phyloP scores from a whole-genome alignment of 2,113 vertebrate species.

The Brachyhypopomus gauderio region DNA sequence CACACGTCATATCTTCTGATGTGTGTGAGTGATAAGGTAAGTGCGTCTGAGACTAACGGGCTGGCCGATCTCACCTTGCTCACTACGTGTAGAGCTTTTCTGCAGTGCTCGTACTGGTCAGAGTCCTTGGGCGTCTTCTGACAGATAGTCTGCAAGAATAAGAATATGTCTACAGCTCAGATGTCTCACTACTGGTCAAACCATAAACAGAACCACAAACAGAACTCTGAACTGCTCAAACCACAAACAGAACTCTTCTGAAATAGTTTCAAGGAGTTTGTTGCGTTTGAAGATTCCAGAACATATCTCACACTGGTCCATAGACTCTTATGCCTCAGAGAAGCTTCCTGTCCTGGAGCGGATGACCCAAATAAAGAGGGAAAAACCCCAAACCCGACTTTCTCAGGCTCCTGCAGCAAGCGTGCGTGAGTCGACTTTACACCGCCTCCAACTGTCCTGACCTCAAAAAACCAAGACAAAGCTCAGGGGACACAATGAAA shows the following conservation, averaged over 20 bases:
- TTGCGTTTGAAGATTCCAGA: background rate
- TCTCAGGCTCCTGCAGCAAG: conserved; percentile 68
- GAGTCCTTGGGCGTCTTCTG: conserved; percentile 93
- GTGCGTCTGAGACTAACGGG: background rate
- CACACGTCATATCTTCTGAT: background rate
- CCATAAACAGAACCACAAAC: no score
- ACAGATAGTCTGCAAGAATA: conserved; percentile 87
- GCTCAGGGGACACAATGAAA: conserved; percentile 42
- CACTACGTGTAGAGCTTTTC: conserved; percentile 86
- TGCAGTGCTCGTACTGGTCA: conserved; percentile 82
- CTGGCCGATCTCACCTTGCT: conserved; percentile 83
- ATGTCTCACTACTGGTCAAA: no score
- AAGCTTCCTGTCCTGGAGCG: background rate
- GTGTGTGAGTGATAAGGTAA: background rate
- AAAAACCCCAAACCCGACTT: conserved; percentile 60
- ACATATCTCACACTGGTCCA: conserved; percentile 12
- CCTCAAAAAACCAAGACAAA: conserved; percentile 56
- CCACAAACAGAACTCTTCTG: background rate
- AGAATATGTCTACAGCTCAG: background rate
- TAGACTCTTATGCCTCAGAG: background rate
- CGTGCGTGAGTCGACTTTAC: conserved; percentile 41
- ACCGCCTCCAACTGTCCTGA: conserved; percentile 31
- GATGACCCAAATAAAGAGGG: conserved; percentile 54
- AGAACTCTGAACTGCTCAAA: no score
- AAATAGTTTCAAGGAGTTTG: background rate